Conservation (phyloP, 1,140 invertebrate genomes). For the Cotesia chilonis region DNA sequence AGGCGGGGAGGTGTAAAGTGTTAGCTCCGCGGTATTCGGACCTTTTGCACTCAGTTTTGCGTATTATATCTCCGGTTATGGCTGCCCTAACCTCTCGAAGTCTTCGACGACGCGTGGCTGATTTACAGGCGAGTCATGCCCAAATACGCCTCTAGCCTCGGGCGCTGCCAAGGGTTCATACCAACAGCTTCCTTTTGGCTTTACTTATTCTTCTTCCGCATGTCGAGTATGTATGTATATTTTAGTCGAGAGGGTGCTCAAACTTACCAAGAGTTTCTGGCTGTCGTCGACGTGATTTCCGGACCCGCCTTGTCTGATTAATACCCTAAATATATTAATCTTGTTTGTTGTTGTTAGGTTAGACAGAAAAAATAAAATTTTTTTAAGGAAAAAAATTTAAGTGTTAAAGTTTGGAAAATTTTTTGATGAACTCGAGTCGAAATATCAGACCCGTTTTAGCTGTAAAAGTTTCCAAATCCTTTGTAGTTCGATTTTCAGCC, state of each 20-base stretch:
- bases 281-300: conserved; percentile 39
- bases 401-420: too few relatives aligned
- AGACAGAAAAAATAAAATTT: background rate
- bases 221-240: conserved; percentile 37
- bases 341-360: background rate
- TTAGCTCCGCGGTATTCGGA: conserved; percentile 35
- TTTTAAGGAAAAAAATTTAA: background rate
- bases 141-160: conserved; percentile 34
- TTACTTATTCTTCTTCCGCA: conserved; percentile 20
- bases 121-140: conserved; percentile 48
- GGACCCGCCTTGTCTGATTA: conserved; percentile 29
- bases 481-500: too few relatives aligned
- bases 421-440: too few relatives aligned
- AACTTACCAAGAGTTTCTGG: conserved; percentile 19
- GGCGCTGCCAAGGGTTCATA: conserved; percentile 33
- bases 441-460: too few relatives aligned
- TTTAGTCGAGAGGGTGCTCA: conserved; percentile 32
- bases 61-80: background rate
- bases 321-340: conserved; percentile 29
- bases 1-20: too few relatives aligned
- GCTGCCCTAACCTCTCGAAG: conserved; percentile 42
- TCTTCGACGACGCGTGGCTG: conserved; percentile 49
- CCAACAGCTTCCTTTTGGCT: conserved; percentile 31
- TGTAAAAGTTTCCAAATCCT: too few relatives aligned
- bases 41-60: conserved; percentile 43